A percentile compares a stretch with the other conserved stretches of the same genome.
Evolutionary conservation across 1,140 invertebrate species (phyloP).

Genomic region (Bradysia coprophila): DNA sequence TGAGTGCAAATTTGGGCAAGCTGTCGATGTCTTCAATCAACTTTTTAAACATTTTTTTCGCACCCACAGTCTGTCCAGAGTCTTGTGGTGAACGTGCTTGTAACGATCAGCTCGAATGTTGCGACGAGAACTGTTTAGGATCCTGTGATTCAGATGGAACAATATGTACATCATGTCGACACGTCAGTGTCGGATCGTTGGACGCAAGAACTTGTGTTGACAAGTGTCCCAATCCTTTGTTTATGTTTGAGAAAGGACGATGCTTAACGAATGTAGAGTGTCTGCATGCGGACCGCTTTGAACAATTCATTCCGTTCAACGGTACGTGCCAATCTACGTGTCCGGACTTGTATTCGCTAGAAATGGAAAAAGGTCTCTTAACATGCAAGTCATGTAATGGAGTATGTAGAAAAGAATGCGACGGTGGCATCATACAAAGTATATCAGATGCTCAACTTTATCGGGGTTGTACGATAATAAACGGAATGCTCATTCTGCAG

Average conservation of each 20-base stretch:
- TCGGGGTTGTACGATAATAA: conserved; percentile 70
- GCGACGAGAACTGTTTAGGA: conserved; percentile 62
- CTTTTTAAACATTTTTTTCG: conserved; percentile 4
- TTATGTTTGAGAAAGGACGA: too few relatives aligned
- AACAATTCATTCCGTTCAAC: conserved; percentile 37
- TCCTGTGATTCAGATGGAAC: too few relatives aligned
- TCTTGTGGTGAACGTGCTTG: conserved; percentile 29
- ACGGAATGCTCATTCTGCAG: conserved; percentile 63
- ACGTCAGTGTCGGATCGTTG: too few relatives aligned
- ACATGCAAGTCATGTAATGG: conserved; percentile 31
- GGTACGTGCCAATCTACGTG: conserved; percentile 54
- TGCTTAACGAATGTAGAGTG: too few relatives aligned
- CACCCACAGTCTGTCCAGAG: conserved; percentile 34
- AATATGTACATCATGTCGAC: too few relatives aligned
- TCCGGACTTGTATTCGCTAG: conserved; percentile 43
- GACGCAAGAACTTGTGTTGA: too few relatives aligned
- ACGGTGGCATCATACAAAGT: conserved; percentile 47
- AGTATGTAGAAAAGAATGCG: conserved; percentile 46
- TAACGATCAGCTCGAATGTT: conserved; percentile 42
- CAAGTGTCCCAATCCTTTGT: too few relatives aligned
- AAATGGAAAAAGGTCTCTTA: conserved; percentile 13
- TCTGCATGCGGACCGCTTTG: too few relatives aligned
- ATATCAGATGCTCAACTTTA: conserved; percentile 52
- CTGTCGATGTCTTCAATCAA: too few relatives aligned
- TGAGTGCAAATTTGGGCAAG: too few relatives aligned